Base-by-base conservation (phyloP, 2,888 invertebrate genomes). In the Chloromyia formosa region DNA sequence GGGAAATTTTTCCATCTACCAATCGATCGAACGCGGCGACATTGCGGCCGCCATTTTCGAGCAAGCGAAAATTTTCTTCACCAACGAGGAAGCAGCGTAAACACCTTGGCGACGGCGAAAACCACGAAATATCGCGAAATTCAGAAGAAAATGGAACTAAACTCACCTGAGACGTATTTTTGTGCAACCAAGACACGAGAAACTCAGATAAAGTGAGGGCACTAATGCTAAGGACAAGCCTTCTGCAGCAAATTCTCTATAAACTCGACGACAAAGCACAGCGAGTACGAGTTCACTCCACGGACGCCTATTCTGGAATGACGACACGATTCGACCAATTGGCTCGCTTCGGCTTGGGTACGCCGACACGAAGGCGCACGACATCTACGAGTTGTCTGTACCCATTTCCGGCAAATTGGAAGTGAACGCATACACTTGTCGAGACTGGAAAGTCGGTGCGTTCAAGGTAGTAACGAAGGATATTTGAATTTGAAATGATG, bases 31-130 rank as follows among this genome's bases (percentile, higher is more conserved):
- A 75, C 3, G 27, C 66, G 66, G 66, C 66, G 66, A 66, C 62
- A 66, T 56, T 35, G 7, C 7, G 73, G 76, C 74, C 76, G 76
- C 76, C 76, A 76, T 76, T 76, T 76, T 76, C 76, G 76, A 72
- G 23, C 54, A 69, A 69, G 54, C 69, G 69, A 76, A 76, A 76
- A 72, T 62, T 68, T 72, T 60, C 45, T 35, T 16, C 23, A n/a
- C 60, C 23, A 12, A 18, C 3, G 22, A 58, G 9, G 14, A 58
- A 53, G 14, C 10, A 60, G 45, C 45, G 16, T 2, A 1, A 42
- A 9, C 61, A 20, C 54, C 18, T 54, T 20, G 1, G 3, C 49
- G 49, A 12, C 20, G n/a, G n/a, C n/a, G n/a, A n/a, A n/a, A n/a
- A n/a, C n/a, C n/a, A 12, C 56, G 58, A 58, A 45, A 45, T n/a